phyloP scores from a whole-genome alignment of 2,113 vertebrate genomes.

The Plecturocebus donacophilus region DNA sequence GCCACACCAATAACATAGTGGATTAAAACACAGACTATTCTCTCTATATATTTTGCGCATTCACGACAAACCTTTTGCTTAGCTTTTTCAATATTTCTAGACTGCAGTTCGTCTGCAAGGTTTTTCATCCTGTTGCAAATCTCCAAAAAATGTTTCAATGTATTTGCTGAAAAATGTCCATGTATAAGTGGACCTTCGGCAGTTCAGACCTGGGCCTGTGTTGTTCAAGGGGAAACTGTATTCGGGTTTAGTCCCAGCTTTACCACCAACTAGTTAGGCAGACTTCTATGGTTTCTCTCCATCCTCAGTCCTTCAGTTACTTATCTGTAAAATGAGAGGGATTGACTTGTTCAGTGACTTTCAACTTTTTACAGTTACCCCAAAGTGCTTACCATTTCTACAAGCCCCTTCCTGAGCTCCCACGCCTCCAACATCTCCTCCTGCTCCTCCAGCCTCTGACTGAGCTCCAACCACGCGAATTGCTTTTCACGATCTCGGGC shows the following conservation, averaged over 20 bases:
- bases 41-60: background rate
- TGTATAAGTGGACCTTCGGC: background rate
- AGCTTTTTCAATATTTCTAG: background rate
- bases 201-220: background rate
- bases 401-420: background rate
- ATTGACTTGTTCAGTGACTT: background rate
- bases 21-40: background rate
- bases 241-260: background rate
- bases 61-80: background rate
- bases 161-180: background rate
- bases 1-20: background rate
- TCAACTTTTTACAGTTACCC: background rate
- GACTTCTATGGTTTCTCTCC: background rate
- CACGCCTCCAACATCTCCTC: fast-evolving
- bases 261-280: too few relatives aligned
- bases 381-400: background rate
- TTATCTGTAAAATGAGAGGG: background rate
- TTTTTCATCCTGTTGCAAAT: background rate
- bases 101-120: background rate
- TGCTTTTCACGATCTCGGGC: fast-evolving
- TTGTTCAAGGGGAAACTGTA: background rate
- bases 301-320: background rate
- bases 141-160: background rate
- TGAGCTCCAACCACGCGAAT: background rate
- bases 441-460: background rate